Evolutionary conservation across 2,113 vertebrate genomes (phyloP), one percentile per base, ranked within the genome.

Genomic region (Datnioides undecimradiatus): DNA sequence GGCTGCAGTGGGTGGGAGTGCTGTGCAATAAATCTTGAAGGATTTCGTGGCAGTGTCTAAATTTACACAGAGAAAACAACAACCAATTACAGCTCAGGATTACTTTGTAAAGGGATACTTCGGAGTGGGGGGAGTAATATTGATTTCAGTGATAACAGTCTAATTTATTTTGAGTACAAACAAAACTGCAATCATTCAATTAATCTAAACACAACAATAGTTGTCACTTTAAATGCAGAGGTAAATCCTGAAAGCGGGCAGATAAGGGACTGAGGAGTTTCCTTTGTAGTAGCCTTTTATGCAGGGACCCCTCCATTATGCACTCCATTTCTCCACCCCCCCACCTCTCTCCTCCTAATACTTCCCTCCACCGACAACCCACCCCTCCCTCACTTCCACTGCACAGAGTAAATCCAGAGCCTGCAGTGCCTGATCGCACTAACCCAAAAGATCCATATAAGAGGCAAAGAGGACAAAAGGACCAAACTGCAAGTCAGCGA

Each of bases 391-490:
- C 79, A 81, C 82, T 83, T 77, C 38, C 76, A 87, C 83, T 84
- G 88, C 89, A 88, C 89, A 86, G 82, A 78, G 89, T 77, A 79
- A 90, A 85, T 79, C 78, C 83, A 86, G 71, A 89, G 85, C 51
- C 90, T 88, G 88, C 88, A 91, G 88, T 88, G 88, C 62, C 66
- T 73, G 84, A 87, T 85, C 74, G 4, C 23, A 48, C 84, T 62
- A 75, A 75, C 82, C 73, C 76, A 75, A 84, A 87, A 86, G 84
- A 92, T 76, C 85, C 79, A 60, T 59, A 67, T 60, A 82, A 78
- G 72, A 87, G 86, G 65, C 69, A 69, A 51, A 69, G 66, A 82
- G 78, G 86, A 84, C 54, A 46, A 59, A 59, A 52, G 66, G 79
- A 82, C 31, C 76, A 48, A 66, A 70, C 79, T 55, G 33, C 65